Evolutionary conservation across 2,888 invertebrate genomes (phyloP).

Genomic region (Ennomos fuscantarius): DNA sequence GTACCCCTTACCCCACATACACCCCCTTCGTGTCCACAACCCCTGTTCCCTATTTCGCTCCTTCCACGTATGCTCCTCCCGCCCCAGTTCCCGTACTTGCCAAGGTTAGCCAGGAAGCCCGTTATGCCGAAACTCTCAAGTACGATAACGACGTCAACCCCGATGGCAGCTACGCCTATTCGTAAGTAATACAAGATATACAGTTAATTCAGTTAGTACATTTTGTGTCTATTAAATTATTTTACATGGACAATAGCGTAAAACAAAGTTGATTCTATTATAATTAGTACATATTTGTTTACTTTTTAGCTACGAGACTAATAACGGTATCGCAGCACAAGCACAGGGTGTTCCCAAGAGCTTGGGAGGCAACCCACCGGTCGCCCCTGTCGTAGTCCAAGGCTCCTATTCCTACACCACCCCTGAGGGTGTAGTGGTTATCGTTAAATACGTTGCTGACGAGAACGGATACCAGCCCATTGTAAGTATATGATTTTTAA

Average conservation of each 20-base stretch:
- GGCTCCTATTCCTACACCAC: conserved; percentile 84
- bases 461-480: conserved; percentile 88
- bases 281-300: not conserved
- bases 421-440: conserved; percentile 85
- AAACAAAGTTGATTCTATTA: not conserved
- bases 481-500: conserved; percentile 52
- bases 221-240: too few species aligned
- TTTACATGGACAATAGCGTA: too few species aligned
- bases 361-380: conserved; percentile 70
- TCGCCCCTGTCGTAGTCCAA: conserved; percentile 67
- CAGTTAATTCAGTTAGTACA: too few species aligned
- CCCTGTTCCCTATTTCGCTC: conserved; percentile 21
- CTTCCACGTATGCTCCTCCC: conserved; percentile 12
- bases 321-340: conserved; percentile 86
- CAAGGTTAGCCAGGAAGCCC: conserved; percentile 43
- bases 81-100: conserved; percentile 5
- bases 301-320: conserved; percentile 82
- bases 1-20: conserved; percentile 28
- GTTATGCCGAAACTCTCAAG: conserved; percentile 60
- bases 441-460: conserved; percentile 86
- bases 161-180: conserved; percentile 83
- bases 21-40: conserved; percentile 29
- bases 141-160: conserved; percentile 74
- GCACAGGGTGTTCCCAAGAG: conserved; percentile 82
- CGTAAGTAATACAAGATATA: conserved; percentile 68